Evolutionary conservation across 1,140 invertebrate species (phyloP).

Genomic region (Muscidifurax raptorellus): DNA sequence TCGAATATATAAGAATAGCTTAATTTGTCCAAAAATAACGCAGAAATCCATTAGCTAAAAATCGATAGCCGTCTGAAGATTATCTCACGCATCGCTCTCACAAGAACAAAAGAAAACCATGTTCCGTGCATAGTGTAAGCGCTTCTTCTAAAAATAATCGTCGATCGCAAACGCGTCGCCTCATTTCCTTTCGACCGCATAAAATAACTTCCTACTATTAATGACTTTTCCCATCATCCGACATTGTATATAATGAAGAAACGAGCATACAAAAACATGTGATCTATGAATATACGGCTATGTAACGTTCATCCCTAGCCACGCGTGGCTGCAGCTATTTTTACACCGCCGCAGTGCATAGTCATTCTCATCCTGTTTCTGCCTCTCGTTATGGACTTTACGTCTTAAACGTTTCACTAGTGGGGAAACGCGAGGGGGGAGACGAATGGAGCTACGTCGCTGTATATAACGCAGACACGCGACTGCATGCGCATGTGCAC

Average conservation of each 20-base stretch:
- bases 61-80: background rate
- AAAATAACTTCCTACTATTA: background rate
- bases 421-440: background rate
- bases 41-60: background rate
- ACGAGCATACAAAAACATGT: background rate
- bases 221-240: background rate
- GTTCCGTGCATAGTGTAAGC: too few relatives aligned
- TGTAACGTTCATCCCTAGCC: background rate
- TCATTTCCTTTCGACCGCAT: background rate
- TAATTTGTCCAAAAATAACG: background rate
- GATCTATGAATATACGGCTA: conserved; percentile 14
- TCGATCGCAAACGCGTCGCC: background rate
- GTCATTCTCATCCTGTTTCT: background rate
- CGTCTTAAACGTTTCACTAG: background rate
- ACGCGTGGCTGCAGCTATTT: background rate
- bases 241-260: conserved; percentile 2
- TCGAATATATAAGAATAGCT: too few relatives aligned
- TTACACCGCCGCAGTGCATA: background rate
- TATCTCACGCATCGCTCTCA: background rate
- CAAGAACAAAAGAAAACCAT: too few relatives aligned
- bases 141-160: background rate
- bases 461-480: background rate
- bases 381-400: background rate
- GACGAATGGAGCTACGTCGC: background rate
- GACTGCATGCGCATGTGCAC: background rate